Evolutionary conservation across 2,888 invertebrate species (phyloP), one percentile per base, ranked within the genome.

Genomic region (Neocrepidodera transversa): DNA sequence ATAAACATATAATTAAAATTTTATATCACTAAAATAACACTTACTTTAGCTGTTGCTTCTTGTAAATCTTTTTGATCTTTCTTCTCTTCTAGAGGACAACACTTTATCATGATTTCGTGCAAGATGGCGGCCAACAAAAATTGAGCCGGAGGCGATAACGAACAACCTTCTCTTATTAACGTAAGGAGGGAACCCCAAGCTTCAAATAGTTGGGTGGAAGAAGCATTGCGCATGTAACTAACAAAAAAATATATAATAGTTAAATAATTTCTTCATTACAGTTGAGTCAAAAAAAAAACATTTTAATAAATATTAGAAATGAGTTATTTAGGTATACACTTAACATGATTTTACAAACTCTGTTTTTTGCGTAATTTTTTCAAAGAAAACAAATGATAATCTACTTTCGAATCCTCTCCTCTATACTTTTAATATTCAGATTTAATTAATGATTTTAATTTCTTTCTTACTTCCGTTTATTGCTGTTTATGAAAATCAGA

Each of bases 11-110:
- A 36, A 14, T 10, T 30, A n/a, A 11, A 52, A 32, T 26, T 32
- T 16, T 17, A 13, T 14, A 16, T n/a, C n/a, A 6, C 23, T 6
- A 23, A 23, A 23, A 23, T 5, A 23, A 23, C 3, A 26, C 16
- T 62, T 77, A 85, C 85, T 79, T 88, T 86, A 0, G 87, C 85
- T 1, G 88, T 87, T 1, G 88, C 86, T 69, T 89, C 91, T 78
- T 92, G 92, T 42, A 93, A 78, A 74, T 92, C 92, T 67, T 90
- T 87, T 65, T 90, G 87, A 71, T 91, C 91, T 74, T 91, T 92
- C 70, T 90, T 88, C 70, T 92, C 92, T 64, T 86, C 84, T 74
- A 92, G 85, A 26, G 90, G 86, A 76, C 84, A 84, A 66, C 90
- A 89, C 65, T 91, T 88, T 71, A 91, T 90, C 59, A 93, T 91